Evolutionary conservation across 2,888 invertebrate species (phyloP).

Genomic region (Orthosia cruda): DNA sequence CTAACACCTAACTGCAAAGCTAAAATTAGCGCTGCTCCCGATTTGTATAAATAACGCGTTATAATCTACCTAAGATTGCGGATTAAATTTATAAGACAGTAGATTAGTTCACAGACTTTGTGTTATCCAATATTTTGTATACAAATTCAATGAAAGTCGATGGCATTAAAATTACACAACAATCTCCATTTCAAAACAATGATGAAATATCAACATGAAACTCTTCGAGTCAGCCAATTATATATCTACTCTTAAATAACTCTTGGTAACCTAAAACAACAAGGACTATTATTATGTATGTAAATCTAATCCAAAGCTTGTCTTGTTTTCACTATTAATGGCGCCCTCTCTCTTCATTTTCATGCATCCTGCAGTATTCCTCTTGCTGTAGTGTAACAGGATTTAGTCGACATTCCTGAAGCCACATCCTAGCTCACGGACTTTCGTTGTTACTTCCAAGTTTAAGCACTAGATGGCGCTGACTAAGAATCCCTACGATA

Average conservation of each 20-base stretch:
- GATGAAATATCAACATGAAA: background rate
- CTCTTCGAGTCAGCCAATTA: background rate
- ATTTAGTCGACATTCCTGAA: background rate
- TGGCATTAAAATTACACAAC: background rate
- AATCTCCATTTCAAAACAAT: background rate
- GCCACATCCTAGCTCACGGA: background rate
- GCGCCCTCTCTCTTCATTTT: constrained; percentile 48
- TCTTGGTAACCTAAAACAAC: background rate
- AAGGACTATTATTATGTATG: background rate
- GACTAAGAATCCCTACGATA: background rate
- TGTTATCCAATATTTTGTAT: background rate
- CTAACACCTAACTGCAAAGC: constrained; percentile 66
- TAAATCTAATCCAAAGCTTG: background rate
- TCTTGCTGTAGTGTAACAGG: background rate
- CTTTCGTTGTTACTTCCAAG: background rate
- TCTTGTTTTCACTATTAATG: background rate
- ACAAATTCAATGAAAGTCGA: background rate
- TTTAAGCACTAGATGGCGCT: constrained; percentile 56
- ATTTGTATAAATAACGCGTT: constrained; percentile 34
- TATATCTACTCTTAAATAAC: background rate
- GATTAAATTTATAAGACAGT: background rate
- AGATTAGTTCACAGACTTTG: background rate
- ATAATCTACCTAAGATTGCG: constrained; percentile 29
- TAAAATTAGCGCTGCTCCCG: constrained; percentile 70
- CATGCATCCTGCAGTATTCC: background rate